Percentiles rank a stretch among this genome's conserved stretches.
Conservation (phyloP, 2,113 vertebrate genomes). For the Cheirogaleus medius region DNA sequence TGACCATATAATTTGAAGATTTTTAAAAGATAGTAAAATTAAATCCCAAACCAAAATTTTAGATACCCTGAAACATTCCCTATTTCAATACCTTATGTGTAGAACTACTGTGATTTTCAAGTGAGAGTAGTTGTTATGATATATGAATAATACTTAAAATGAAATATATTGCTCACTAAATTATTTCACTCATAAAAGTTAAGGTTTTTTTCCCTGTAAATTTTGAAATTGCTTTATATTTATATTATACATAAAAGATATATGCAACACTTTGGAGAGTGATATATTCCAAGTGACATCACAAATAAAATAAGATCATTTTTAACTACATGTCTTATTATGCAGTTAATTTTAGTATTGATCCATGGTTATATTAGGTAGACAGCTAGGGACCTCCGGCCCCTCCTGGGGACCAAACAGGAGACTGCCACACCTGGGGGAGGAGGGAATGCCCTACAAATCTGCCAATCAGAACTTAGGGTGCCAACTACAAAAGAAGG, state of each 20-base stretch:
- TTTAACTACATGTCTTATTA: conserved; percentile 35
- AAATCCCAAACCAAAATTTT: not conserved
- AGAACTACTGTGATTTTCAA: not conserved
- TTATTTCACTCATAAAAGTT: not conserved
- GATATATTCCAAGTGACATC: not conserved
- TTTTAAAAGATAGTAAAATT: not conserved
- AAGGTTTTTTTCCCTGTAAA: not conserved
- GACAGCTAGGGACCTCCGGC: no score
- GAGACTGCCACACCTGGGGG: no score
- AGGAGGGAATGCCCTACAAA: no score
- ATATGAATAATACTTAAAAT: not conserved
- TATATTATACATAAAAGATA: not conserved
- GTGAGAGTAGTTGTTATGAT: not conserved
- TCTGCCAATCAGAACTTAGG: no score
- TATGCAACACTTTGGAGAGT: not conserved
- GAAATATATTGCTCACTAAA: not conserved
- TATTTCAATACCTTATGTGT: not conserved
- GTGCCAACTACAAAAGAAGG: no score
- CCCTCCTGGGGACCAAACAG: no score
- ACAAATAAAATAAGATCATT: conserved; percentile 36
- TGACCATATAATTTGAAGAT: not conserved
- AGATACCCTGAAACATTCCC: not conserved
- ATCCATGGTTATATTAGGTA: not conserved
- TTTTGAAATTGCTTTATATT: conserved; percentile 27
- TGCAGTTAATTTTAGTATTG: conserved; percentile 59